phyloP scores from a whole-genome alignment of 92 coral and sea anemone species.

The Phenganax subtilis region DNA sequence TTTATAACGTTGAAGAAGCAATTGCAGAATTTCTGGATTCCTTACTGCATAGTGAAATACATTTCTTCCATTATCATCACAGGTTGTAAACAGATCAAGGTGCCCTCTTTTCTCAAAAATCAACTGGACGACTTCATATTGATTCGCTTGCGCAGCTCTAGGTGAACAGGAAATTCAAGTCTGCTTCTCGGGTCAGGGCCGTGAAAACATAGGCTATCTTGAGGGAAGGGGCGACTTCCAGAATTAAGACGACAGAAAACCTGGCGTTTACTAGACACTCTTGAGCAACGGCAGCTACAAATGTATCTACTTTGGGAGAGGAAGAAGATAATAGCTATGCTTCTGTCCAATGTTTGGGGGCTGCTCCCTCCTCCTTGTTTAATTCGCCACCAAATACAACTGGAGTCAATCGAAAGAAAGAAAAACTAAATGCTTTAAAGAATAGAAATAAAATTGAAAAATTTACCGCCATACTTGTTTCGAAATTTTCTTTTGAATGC shows the following conservation, averaged over 20 bases:
- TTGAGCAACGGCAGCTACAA: too few relatives aligned
- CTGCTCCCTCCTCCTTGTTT: too few relatives aligned
- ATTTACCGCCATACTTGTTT: too few relatives aligned
- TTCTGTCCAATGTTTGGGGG: too few relatives aligned
- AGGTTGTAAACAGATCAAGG: background rate
- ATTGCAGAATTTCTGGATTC: background rate
- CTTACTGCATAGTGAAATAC: background rate
- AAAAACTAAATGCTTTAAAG: too few relatives aligned
- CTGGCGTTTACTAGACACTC: too few relatives aligned
- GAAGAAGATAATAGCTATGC: too few relatives aligned
- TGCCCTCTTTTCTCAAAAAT: background rate
- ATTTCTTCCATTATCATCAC: background rate
- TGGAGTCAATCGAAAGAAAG: too few relatives aligned
- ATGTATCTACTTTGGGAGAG: too few relatives aligned
- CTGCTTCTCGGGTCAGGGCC: background rate
- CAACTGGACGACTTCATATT: background rate
- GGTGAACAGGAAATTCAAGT: background rate
- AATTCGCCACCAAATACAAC: too few relatives aligned
- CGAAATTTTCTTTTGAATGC: background rate
- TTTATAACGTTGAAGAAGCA: background rate
- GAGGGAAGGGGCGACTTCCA: background rate
- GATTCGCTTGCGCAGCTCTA: conserved; percentile 1
- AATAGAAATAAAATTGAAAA: too few relatives aligned
- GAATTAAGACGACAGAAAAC: too few relatives aligned
- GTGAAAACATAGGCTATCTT: background rate